Base-by-base conservation (phyloP, 2,888 invertebrate genomes). In the Beris chalybata region DNA sequence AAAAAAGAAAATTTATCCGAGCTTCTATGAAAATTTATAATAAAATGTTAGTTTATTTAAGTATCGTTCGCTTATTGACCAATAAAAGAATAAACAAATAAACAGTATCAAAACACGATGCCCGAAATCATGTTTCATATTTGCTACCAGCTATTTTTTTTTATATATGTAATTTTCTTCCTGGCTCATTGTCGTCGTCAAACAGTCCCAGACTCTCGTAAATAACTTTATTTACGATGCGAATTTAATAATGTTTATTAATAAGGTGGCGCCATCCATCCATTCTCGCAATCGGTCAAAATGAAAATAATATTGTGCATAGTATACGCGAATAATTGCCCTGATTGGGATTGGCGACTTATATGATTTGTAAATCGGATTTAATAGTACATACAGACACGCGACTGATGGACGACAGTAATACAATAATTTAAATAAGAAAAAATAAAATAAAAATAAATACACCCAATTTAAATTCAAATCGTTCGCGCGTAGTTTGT, bases 291-390 rank as follows among this genome's bases (percentile, higher is more conserved):
- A 52, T 61, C 52, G 32, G 61, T 50, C 50, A 31, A 52, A 22
- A 31, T 22, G 48, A 38, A 52, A 22, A 61, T 30, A 58, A 15
- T 38, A 38, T 29, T 29, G 12, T 53, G 53, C 50, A 9, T 29
- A 6, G n/a, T 32, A 29, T 44, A 45, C 58, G 32, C 15, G 53
- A 67, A 68, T 68, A 64, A 70, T 70, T 70, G 67, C 67, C 61
- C 66, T 70, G 69, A 70, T 70, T 70, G 69, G 59, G 66, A 57
- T 66, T 64, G 44, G 61, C 69, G 68, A 65, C 67, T 66, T 69
- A 64, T 47, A 58, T 64, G 53, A 56, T 63, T 63, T 43, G 48
- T 45, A 15, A 63, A 55, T 50, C 48, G 54, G 43, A 38, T 53
- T 63, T 53, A 53, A 63, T 53, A 15, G 53, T 50, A 31, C 48